Conservation (phyloP, 2,888 invertebrate species). For the Drosophila stalkeri region DNA sequence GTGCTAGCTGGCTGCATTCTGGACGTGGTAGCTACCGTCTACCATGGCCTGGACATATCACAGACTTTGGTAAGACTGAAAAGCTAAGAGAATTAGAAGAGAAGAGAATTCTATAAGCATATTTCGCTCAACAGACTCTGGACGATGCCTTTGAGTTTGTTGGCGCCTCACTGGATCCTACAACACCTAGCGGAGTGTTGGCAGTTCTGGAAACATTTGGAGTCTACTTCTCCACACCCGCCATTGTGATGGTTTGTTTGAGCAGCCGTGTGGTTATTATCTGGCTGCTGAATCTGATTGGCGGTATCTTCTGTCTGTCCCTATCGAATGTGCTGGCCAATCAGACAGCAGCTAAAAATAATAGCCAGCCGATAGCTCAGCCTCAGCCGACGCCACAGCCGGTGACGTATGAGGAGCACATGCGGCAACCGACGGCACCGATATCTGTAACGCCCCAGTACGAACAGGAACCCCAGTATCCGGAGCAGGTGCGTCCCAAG, state of each 20-base stretch:
- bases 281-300: slow-evolving; percentile 86
- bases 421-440: slow-evolving; percentile 39
- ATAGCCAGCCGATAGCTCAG: slow-evolving; percentile 22
- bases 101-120: neutral
- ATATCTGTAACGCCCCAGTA: slow-evolving; percentile 16
- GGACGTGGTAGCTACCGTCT: slow-evolving; percentile 85
- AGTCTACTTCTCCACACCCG: slow-evolving; percentile 79
- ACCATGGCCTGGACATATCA: slow-evolving; percentile 84
- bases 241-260: slow-evolving; percentile 86
- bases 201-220: slow-evolving; percentile 63
- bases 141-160: slow-evolving; percentile 49
- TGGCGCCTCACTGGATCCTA: slow-evolving; percentile 36
- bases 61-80: slow-evolving; percentile 82
- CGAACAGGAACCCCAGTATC: slow-evolving; percentile 41
- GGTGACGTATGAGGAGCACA: slow-evolving; percentile 6
- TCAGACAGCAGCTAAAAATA: slow-evolving; percentile 36
- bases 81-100: neutral
- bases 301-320: slow-evolving; percentile 81
- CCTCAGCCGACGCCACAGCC: slow-evolving; percentile 44
- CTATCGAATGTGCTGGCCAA: slow-evolving; percentile 71
- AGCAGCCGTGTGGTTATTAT: slow-evolving; percentile 86
- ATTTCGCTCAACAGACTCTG: slow-evolving; percentile 31
- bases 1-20: slow-evolving; percentile 82
- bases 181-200: neutral
- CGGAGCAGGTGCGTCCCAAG: slow-evolving; percentile 64